phyloP scores from a whole-genome alignment of 2,113 vertebrate species.

The Cisticola juncidis region DNA sequence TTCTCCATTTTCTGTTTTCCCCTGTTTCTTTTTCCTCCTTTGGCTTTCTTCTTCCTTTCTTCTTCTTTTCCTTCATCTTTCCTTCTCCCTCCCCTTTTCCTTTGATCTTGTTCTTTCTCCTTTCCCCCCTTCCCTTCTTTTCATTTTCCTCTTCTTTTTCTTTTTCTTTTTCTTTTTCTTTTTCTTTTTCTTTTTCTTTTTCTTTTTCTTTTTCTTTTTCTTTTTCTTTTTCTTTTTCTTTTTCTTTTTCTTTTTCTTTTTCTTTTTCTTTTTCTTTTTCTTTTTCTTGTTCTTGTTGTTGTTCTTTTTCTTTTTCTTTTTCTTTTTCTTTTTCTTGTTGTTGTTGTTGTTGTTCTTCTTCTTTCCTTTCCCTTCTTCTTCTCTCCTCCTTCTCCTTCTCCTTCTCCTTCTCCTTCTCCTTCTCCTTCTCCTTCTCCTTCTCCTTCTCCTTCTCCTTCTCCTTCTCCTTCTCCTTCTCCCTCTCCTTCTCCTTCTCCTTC shows the following conservation, averaged over 20 bases:
- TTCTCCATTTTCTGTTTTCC: fast-evolving
- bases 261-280: not conserved
- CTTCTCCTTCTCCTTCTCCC: fast-evolving
- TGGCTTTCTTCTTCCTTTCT: fast-evolving
- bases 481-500: fast-evolving
- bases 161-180: too few species aligned
- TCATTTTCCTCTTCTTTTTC: too few species aligned
- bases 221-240: too few species aligned
- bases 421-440: not conserved
- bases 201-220: not conserved
- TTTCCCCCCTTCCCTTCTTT: too few species aligned
- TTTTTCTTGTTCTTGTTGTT: fast-evolving
- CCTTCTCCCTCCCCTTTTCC: fast-evolving
- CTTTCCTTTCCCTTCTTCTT: too few species aligned
- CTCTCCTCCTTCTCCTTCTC: too few species aligned
- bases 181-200: too few species aligned
- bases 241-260: fast-evolving
- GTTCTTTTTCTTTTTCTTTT: too few species aligned
- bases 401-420: too few species aligned
- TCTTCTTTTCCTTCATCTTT: not conserved
- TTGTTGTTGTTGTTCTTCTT: fast-evolving
- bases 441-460: fast-evolving
- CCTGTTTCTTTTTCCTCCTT: not conserved
- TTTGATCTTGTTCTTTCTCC: fast-evolving
- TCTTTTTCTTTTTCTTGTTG: fast-evolving